Evolutionary conservation across 1,140 invertebrate species (phyloP).

Genomic region (Drosophila ironensis): DNA sequence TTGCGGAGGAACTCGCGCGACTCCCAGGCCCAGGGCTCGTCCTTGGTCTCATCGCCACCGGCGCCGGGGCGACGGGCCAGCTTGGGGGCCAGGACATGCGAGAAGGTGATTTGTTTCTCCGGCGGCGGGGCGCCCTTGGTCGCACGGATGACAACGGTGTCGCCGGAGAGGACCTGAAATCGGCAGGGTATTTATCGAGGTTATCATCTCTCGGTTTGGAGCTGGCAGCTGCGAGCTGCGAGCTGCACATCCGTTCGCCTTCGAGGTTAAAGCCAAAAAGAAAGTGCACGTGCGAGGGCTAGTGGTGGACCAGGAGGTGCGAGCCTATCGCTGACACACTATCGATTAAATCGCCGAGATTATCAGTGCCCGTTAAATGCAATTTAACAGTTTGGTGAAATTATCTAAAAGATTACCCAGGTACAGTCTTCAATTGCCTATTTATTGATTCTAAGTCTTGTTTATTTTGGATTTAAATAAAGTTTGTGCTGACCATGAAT

Average conservation of each 20-base stretch:
- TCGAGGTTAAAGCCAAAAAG: conserved; percentile 66
- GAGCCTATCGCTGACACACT: not conserved
- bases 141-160: conserved; percentile 93
- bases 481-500: too few species aligned
- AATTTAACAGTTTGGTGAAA: too few species aligned
- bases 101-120: conserved; percentile 94
- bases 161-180: conserved; percentile 92
- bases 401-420: not conserved
- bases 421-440: not conserved
- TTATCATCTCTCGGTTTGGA: too few species aligned
- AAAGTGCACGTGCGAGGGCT: conserved; percentile 10
- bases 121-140: conserved; percentile 91
- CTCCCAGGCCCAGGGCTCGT: conserved; percentile 98
- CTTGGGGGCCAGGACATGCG: conserved; percentile 95
- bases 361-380: not conserved
- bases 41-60: conserved; percentile 88
- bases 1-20: conserved; percentile 96
- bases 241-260: too few species aligned
- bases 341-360: too few species aligned
- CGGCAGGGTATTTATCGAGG: not conserved
- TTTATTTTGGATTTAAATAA: too few species aligned
- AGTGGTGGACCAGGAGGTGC: conserved; percentile 3
- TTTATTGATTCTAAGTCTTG: too few species aligned
- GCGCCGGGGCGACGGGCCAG: conserved; percentile 89
- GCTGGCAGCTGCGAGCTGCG: too few species aligned